These are phyloP conservation scores for Cromileptes altivelis DNA, from an alignment of 2,113 vertebrate species.

Conservation along the genomic window DNA sequence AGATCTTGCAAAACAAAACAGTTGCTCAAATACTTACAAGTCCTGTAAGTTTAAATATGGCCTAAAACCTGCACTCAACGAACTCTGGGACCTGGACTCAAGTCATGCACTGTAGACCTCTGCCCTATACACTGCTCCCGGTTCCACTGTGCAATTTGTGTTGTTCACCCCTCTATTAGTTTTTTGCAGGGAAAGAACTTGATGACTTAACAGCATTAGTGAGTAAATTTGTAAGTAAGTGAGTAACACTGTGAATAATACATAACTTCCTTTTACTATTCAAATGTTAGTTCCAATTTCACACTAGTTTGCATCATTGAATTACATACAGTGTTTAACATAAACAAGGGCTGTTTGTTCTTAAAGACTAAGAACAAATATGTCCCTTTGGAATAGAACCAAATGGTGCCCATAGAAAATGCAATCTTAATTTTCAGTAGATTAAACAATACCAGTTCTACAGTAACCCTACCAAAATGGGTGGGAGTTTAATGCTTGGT, in stretches of 20 bases:
- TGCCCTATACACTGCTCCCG: background rate
- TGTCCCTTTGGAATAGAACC: background rate
- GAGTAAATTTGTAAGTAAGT: background rate
- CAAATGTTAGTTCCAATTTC: constrained; percentile 6
- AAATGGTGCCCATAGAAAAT: background rate
- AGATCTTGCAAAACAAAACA: too few species aligned
- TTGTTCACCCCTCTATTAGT: background rate
- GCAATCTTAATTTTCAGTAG: background rate
- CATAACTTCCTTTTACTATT: background rate
- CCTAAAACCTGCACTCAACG: too few species aligned
- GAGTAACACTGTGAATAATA: background rate
- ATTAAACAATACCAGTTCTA: background rate
- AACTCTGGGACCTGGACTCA: background rate
- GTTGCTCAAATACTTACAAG: too few species aligned
- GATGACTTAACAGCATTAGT: background rate
- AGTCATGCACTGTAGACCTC: background rate
- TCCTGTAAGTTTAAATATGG: too few species aligned
- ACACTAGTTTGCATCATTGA: constrained; percentile 1
- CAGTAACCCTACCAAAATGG: background rate
- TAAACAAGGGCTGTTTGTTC: background rate
- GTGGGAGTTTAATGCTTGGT: background rate
- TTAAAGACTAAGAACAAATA: background rate
- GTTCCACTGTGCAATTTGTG: background rate
- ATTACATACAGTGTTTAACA: background rate
- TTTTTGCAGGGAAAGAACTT: background rate